Conservation (phyloP, 1,140 invertebrate genomes). For the Drosophila busckii region DNA sequence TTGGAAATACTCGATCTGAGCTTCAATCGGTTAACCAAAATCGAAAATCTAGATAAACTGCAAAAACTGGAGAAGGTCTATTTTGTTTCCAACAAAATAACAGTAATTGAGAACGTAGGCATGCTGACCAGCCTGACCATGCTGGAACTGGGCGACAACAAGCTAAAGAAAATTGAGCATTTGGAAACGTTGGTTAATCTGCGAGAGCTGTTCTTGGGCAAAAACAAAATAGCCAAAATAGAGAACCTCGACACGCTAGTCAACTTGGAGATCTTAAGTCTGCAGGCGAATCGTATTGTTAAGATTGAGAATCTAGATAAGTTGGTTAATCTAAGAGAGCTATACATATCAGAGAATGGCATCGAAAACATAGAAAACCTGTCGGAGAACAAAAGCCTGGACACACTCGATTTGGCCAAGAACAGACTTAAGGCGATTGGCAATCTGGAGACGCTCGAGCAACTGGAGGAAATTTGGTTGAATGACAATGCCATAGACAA, state of each 20-base stretch:
- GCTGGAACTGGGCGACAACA: constrained; percentile 97
- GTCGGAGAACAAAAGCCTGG: constrained; percentile 84
- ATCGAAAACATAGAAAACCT: constrained; percentile 88
- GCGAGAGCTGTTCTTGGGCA: constrained; percentile 91
- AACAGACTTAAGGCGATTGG: constrained; percentile 92
- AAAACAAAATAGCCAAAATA: constrained; percentile 97
- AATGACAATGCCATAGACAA: constrained; percentile 94
- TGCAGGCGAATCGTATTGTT: constrained; percentile 94
- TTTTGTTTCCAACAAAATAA: constrained; percentile 95
- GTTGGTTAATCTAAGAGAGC: constrained; percentile 87
- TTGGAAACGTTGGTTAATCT: constrained; percentile 87
- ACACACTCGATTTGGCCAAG: constrained; percentile 93
- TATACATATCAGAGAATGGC: constrained; percentile 97
- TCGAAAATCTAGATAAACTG: constrained; percentile 91
- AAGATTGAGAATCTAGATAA: constrained; percentile 92
- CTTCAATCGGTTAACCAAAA: constrained; percentile 96
- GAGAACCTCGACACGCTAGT: constrained; percentile 90
- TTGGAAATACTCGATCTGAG: constrained; percentile 95
- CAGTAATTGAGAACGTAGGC: constrained; percentile 94
- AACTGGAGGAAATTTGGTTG: constrained; percentile 96
- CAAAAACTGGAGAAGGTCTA: constrained; percentile 92
- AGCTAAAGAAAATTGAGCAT: constrained; percentile 89
- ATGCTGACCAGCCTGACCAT: constrained; percentile 89
- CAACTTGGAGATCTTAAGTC: constrained; percentile 90
- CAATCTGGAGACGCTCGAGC: constrained; percentile 87